Evolutionary conservation across 2,113 vertebrate genomes (phyloP).

Genomic region (Lota lota): DNA sequence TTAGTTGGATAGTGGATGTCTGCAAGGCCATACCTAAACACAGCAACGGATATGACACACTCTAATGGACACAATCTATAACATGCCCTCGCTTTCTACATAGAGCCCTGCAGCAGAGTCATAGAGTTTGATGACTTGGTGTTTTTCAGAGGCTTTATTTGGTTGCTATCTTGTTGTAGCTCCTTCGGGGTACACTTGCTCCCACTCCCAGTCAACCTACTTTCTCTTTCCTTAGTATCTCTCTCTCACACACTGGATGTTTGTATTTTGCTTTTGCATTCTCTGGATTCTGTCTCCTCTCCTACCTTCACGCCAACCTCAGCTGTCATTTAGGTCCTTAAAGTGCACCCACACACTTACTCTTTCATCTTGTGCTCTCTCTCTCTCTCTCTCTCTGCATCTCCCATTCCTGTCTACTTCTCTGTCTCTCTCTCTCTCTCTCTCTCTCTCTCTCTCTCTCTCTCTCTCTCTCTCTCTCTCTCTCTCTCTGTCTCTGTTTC

Average conservation of each 20-base stretch:
- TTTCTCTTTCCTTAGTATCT: constrained; percentile 7
- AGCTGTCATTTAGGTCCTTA: background rate
- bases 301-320: background rate
- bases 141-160: background rate
- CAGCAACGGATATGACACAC: background rate
- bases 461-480: no score
- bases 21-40: background rate
- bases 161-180: background rate
- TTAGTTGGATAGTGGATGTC: constrained; percentile 6
- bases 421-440: constrained; percentile 13
- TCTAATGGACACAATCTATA: background rate
- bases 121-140: background rate
- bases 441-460: constrained; percentile 12
- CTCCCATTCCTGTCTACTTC: background rate
- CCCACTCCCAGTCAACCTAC: background rate
- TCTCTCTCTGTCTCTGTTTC: no score
- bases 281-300: background rate
- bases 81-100: background rate
- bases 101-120: background rate
- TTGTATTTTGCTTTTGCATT: background rate
- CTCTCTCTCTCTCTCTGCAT: no score
- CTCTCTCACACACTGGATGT: background rate
- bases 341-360: no score
- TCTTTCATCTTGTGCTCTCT: no score
- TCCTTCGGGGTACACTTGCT: background rate